Evolutionary conservation across 2,113 vertebrate genomes (phyloP), one percentile per base, ranked within the genome.

Genomic region (Pelecanoides urinatrix): DNA sequence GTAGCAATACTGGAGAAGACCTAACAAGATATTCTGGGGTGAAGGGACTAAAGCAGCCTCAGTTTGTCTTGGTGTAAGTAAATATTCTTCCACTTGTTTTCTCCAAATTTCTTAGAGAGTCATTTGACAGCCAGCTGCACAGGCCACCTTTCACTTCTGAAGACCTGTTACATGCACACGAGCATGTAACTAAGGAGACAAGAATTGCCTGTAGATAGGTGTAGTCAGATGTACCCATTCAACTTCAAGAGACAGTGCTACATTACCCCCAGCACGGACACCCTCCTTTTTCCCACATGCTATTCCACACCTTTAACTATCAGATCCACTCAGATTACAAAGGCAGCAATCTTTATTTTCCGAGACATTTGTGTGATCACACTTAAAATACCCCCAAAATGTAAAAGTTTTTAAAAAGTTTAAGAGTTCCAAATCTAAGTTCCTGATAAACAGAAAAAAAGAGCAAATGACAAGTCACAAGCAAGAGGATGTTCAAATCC

Each of bases 291-390:
- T 21, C 62, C 70, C 45, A 52, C 12, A 23, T 3, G 6, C 40
- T 52, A 11, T 21, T 75, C n/a, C 15, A 1, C 7, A 70, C 20
- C 45, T 73, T 88, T 10, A 91, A 85, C 44, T 29, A 81, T 21
- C 55, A 79, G 26, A 76, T 55, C 38, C 93, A 95, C 84, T 76
- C 66, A 36, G 30, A 70, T 30, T 95, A 96, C 82, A 94, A 95
- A 96, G 95, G 90, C 80, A 92, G 86, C 76, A 58, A 66, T 93
- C 78, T 97, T 97, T 97, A 97, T 97, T 97, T 72, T 66, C 34
- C 1, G 7, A 92, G 38, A 85, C 61, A 55, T 82, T 42, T 65
- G 27, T 81, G 59, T 47, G 52, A 38, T 80, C 63, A 90, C 76
- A 90, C 42, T 95, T 79, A 45, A 95, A 88, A 74, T 34, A 92